Percentiles rank a stretch among this genome's conserved stretches.
phyloP scores from a whole-genome alignment of 2,113 vertebrate species.

The Beaufortia kweichowensis region DNA sequence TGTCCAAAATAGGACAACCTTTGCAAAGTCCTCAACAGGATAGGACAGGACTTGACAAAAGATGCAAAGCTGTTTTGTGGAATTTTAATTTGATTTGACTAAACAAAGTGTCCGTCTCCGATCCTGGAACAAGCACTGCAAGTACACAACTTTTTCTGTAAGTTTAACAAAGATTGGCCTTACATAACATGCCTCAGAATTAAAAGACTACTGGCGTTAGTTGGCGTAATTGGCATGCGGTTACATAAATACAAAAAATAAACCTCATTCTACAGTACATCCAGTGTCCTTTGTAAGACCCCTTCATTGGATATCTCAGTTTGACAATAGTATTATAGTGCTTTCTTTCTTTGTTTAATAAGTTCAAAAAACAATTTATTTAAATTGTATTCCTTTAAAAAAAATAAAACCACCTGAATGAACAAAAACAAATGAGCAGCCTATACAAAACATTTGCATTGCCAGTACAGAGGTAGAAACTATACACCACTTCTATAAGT shows the following conservation, averaged over 20 bases:
- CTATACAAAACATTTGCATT: conserved; percentile 3
- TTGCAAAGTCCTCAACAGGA: neutral
- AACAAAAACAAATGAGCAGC: neutral
- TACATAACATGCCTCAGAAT: neutral
- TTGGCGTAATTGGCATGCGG: neutral
- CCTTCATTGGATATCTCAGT: neutral
- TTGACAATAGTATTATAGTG: neutral
- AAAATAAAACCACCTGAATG: neutral
- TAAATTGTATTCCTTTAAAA: no score
- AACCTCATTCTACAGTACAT: neutral
- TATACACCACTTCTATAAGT: neutral
- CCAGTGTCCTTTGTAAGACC: neutral
- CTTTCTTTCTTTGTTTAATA: neutral
- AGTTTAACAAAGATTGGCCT: neutral
- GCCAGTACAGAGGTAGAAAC: neutral
- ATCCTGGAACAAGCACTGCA: neutral
- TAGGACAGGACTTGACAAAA: conserved; percentile 8
- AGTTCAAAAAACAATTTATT: no score
- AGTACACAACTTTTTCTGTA: neutral
- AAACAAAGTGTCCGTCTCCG: conserved; percentile 35
- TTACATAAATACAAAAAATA: conserved; percentile 5
- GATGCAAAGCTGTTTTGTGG: conserved; percentile 52
- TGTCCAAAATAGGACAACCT: neutral
- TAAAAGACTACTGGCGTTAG: no score
- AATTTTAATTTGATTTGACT: conserved; percentile 59